phyloP scores from a whole-genome alignment of 2,888 invertebrate species.

The Alentia gelatinosa region DNA sequence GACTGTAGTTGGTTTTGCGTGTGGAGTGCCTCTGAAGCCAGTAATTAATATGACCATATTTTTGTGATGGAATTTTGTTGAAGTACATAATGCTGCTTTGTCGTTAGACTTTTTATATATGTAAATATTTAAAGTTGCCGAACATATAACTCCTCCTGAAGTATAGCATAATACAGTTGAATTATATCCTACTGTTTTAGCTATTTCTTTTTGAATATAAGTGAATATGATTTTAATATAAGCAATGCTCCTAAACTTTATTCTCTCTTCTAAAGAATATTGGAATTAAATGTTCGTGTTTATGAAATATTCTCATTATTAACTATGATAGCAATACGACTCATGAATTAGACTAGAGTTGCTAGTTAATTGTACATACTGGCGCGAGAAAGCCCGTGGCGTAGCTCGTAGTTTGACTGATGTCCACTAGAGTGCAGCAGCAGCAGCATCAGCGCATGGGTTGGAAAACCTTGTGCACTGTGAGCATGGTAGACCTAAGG shows the following conservation, averaged over 20 bases:
- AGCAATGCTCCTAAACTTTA: too few species aligned
- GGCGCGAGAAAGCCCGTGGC: neutral
- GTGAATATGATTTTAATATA: too few species aligned
- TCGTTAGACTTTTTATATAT: neutral
- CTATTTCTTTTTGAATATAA: too few species aligned
- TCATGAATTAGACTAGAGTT: too few species aligned
- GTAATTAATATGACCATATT: neutral
- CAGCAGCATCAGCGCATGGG: neutral
- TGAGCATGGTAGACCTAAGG: slow-evolving; percentile 26
- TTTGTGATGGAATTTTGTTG: slow-evolving; percentile 23
- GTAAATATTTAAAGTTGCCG: neutral
- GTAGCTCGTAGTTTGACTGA: neutral
- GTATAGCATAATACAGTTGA: too few species aligned
- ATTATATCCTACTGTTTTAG: too few species aligned
- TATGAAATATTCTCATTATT: too few species aligned
- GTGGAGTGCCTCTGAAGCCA: neutral
- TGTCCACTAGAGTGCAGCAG: neutral
- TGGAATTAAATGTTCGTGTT: too few species aligned
- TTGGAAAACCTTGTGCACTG: neutral
- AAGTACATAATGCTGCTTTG: neutral
- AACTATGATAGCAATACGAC: too few species aligned
- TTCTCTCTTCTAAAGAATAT: too few species aligned
- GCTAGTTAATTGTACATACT: too few species aligned
- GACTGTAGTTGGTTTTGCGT: neutral
- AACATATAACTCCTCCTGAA: neutral